phyloP scores from a whole-genome alignment of 2,113 vertebrate species.

The Philantomba maxwellii region DNA sequence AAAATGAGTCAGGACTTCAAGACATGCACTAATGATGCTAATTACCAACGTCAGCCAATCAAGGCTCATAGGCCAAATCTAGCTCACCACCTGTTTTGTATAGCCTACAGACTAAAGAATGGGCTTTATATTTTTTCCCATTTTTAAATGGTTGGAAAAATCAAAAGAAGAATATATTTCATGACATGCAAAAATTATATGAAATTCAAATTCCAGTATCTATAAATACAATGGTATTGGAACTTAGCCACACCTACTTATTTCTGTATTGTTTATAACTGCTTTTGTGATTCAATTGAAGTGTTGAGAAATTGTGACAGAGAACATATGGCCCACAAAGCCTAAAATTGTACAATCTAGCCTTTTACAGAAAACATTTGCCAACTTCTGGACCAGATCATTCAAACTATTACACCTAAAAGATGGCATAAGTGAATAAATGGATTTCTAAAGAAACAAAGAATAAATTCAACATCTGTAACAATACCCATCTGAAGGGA shows the following conservation, averaged over 20 bases:
- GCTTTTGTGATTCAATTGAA: background rate
- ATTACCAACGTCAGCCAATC: background rate
- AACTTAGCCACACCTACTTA: background rate
- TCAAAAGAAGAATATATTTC: background rate
- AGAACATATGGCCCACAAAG: background rate
- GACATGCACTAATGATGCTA: background rate
- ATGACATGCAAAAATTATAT: background rate
- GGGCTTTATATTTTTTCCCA: background rate
- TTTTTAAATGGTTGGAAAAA: background rate
- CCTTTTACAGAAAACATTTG: slow-evolving; percentile 4
- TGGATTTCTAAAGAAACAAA: slow-evolving; percentile 40
- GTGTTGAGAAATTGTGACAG: background rate
- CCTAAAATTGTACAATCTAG: background rate
- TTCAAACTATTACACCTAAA: slow-evolving; percentile 8
- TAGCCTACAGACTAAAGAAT: background rate
- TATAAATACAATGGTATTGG: slow-evolving; percentile 9
- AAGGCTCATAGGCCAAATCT: background rate
- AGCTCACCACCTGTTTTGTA: background rate
- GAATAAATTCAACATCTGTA: slow-evolving; percentile 38
- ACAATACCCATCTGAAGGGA: slow-evolving; percentile 20
- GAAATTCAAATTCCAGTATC: background rate
- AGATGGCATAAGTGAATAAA: slow-evolving; percentile 3
- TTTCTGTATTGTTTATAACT: background rate
- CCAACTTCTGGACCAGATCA: background rate
- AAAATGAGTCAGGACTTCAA: background rate